These are phyloP conservation scores for Tympanuchus pallidicinctus DNA, from an alignment of 2,113 vertebrate species.

Conservation along the genomic window DNA sequence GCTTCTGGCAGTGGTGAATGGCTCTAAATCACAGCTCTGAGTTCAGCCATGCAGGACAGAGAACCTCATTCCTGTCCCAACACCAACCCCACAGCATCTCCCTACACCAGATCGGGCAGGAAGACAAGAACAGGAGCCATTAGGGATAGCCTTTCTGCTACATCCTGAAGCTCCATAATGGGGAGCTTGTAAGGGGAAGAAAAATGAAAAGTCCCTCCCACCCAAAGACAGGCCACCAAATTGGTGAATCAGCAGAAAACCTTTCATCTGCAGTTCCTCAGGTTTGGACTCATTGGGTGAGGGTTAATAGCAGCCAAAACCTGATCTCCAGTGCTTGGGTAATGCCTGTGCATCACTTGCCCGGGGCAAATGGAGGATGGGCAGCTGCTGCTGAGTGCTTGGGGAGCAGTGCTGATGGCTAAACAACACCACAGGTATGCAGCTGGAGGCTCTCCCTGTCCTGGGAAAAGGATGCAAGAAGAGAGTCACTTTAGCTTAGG, in stretches of 20 bases:
- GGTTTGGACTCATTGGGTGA: accelerated
- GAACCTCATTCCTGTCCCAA: slow-evolving; percentile 28
- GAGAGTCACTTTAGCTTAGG: background rate
- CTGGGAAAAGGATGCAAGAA: background rate
- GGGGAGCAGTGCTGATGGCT: accelerated
- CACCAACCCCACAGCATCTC: background rate
- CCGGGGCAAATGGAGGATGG: background rate
- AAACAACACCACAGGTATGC: accelerated
- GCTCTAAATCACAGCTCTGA: slow-evolving; percentile 38
- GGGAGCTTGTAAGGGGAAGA: no score
- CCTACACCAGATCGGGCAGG: background rate
- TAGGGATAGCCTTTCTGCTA: background rate
- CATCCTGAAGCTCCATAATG: accelerated
- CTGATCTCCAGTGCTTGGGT: accelerated
- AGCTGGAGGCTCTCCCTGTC: background rate
- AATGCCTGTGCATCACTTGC: accelerated
- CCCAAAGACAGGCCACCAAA: accelerated
- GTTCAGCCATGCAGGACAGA: background rate
- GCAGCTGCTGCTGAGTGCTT: background rate
- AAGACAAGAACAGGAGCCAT: background rate
- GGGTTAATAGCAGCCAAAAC: background rate
- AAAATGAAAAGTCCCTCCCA: background rate
- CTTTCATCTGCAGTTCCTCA: background rate
- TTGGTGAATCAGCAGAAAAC: accelerated
- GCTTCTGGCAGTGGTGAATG: slow-evolving; percentile 28